Base-by-base conservation (phyloP, 2,888 invertebrate genomes). In the Monoplex corrugatus region DNA sequence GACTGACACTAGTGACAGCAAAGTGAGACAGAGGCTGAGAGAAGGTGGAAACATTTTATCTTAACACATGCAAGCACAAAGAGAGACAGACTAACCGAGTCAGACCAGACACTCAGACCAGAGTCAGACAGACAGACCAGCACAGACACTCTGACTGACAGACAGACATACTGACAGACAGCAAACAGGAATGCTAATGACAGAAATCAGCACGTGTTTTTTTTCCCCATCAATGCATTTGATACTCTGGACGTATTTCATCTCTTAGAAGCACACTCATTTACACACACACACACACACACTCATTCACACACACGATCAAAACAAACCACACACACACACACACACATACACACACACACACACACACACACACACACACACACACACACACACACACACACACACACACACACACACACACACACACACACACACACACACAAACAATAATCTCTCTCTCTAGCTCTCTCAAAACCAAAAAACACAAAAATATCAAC, bases 331-430 rank as follows among this genome's bases (percentile, higher is more conserved):
- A 40, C 80, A 80, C 32, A 78, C 78, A 80, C 16, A 38, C 38
- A 80, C 43, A 80, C 38, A 80, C 3, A 40, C 38, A 80, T 80
- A 32, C 43, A 23, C 28, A 38, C 57, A 57, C 57, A 57, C 57
- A 57, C 28, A 57, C 10, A 50, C 16, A 78, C 32, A 78, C 16
- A 28, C 0, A 68, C 68, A 68, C 32, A 68, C 68, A 68, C 32
- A 68, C 68, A 68, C 32, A 68, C 68, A 68, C 32, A 13, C 35
- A 72, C 8, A 5, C n/a, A 32, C 8, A 72, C 72, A 72, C 35
- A 72, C 72, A 72, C 35, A 72, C 72, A 72, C 35, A 72, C 72
- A 72, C 35, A 72, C 72, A 72, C 35, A 2, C 72, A 72, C n/a
- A n/a, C n/a, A n/a, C n/a, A n/a, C n/a, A n/a, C n/a, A n/a, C n/a